A percentile compares a stretch with the other conserved stretches of the same genome.
Conservation (phyloP, 2,113 vertebrate genomes). For the Rhabdomys dilectus region DNA sequence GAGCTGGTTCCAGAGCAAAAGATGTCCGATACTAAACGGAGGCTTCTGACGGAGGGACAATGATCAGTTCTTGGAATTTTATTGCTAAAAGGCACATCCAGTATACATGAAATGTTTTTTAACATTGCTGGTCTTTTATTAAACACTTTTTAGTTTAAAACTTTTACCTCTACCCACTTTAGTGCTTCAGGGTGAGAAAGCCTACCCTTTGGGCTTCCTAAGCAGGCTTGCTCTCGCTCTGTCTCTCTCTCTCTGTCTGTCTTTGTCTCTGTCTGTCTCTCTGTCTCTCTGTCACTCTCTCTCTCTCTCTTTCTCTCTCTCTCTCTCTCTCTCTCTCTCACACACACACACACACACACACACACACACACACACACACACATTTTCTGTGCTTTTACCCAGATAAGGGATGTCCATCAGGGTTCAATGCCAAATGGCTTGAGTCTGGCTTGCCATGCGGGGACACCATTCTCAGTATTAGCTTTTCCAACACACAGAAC, state of each 20-base stretch:
- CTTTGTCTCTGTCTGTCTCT: no score
- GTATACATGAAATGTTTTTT: background rate
- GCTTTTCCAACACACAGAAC: rapidly evolving
- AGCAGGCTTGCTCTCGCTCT: background rate
- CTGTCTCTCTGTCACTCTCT: background rate
- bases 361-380: background rate
- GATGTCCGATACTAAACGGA: background rate
- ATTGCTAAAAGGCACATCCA: constrained; percentile 66
- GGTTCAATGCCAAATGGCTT: background rate
- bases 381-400: background rate
- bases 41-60: background rate
- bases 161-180: constrained; percentile 33
- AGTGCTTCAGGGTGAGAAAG: constrained; percentile 60
- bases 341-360: background rate
- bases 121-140: constrained; percentile 43
- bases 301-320: background rate
- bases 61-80: background rate
- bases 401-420: background rate
- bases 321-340: background rate
- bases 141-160: constrained; percentile 57
- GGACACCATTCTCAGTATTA: background rate
- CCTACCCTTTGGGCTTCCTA: constrained; percentile 62
- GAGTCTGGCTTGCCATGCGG: background rate
- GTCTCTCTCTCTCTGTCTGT: background rate
- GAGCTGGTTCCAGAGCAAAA: background rate